A percentile compares a stretch with the other conserved stretches of the same genome.
Evolutionary conservation across 2,888 invertebrate genomes (phyloP).

Genomic region (Chaetogeoica ovagalla): DNA sequence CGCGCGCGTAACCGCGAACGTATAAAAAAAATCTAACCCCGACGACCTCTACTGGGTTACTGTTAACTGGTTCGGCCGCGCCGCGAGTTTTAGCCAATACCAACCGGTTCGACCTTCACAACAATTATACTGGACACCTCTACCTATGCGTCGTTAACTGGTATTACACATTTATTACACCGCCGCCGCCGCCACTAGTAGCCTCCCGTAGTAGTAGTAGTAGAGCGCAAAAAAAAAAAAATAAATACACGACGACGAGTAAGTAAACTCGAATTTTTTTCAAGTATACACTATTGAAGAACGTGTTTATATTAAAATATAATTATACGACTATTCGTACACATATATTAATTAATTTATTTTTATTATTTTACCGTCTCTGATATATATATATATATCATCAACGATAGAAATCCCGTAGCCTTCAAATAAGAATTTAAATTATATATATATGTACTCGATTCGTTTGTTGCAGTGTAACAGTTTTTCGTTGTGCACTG

Average conservation of each 20-base stretch:
- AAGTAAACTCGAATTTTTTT: slow-evolving; percentile 7
- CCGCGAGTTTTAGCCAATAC: slow-evolving; percentile 12
- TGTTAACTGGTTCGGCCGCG: slow-evolving; percentile 40
- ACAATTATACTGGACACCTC: slow-evolving; percentile 31
- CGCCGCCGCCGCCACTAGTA: neutral
- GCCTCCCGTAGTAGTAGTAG: too few relatives aligned
- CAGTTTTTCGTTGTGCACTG: too few relatives aligned
- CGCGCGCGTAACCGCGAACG: neutral
- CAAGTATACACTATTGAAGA: slow-evolving; percentile 19
- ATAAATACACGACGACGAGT: neutral
- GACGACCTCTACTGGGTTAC: slow-evolving; percentile 42
- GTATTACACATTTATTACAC: slow-evolving; percentile 9
- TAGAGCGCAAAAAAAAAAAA: neutral
- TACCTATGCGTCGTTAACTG: slow-evolving; percentile 17
- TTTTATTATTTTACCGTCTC: neutral
- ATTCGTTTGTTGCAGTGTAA: too few relatives aligned
- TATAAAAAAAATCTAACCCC: slow-evolving; percentile 24
- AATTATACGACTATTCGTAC: slow-evolving; percentile 8
- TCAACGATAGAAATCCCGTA: too few relatives aligned
- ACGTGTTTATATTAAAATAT: slow-evolving; percentile 31
- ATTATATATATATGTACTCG: too few relatives aligned
- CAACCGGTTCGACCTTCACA: slow-evolving; percentile 47
- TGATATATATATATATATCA: neutral
- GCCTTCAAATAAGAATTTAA: too few relatives aligned
- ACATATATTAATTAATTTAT: neutral